A percentile compares a stretch with the other conserved stretches of the same genome.
Conservation (phyloP, 2,888 invertebrate species). For the Ecdyonurus torrentis region DNA sequence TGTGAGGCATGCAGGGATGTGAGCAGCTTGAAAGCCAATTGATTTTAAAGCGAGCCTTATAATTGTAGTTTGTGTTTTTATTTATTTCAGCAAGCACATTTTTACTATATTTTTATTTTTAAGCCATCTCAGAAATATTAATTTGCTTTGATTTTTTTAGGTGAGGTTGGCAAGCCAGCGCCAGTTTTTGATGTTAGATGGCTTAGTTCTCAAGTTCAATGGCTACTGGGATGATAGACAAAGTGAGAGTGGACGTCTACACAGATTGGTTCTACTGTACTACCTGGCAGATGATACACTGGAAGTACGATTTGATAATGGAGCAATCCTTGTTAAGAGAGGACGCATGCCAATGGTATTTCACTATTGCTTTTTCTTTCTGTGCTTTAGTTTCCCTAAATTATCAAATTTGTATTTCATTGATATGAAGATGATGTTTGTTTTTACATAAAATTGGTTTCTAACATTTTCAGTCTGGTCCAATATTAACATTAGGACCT, state of each 20-base stretch:
- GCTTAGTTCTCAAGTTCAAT: constrained; percentile 51
- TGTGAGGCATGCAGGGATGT: too few relatives aligned
- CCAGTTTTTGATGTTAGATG: constrained; percentile 70
- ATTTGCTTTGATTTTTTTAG: background rate
- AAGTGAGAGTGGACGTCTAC: constrained; percentile 56
- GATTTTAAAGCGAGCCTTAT: too few relatives aligned
- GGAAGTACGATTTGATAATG: constrained; percentile 29
- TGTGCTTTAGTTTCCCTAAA: too few relatives aligned
- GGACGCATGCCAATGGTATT: background rate
- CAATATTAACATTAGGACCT: background rate
- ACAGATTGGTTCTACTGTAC: constrained; percentile 64
- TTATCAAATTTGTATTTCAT: too few relatives aligned
- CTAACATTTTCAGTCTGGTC: background rate
- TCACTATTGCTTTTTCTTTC: too few relatives aligned
- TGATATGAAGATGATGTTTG: too few relatives aligned
- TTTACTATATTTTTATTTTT: too few relatives aligned
- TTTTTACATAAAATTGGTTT: too few relatives aligned
- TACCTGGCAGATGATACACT: constrained; percentile 79
- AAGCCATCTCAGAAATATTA: too few relatives aligned
- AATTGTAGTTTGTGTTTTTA: too few relatives aligned
- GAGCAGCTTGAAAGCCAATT: too few relatives aligned
- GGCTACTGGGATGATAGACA: constrained; percentile 83
- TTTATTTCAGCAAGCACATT: too few relatives aligned
- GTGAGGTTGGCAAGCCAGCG: constrained; percentile 21
- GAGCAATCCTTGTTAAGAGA: background rate